Conservation (phyloP, 2,797 vertebrate species). For the Sebastes nivosus region DNA sequence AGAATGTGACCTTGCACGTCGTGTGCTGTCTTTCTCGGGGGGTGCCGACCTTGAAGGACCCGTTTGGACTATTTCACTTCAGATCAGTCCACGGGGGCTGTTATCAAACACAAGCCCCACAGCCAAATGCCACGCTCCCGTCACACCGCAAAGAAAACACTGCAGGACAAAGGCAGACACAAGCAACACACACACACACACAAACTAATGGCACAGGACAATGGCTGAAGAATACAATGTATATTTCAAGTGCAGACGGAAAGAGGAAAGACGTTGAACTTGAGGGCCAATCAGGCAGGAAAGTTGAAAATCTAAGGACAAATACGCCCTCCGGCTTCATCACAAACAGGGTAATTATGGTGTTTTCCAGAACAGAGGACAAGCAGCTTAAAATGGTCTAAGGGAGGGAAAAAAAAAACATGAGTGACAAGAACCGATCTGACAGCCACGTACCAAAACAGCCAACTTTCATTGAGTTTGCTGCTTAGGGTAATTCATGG, state of each 20-base stretch:
- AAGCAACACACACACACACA: not conserved
- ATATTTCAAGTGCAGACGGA: conserved; percentile 76
- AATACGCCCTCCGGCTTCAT: conserved; percentile 75
- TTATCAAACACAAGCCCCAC: conserved; percentile 73
- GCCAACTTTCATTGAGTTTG: conserved; percentile 75
- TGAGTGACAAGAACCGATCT: conserved; percentile 74
- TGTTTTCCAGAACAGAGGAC: conserved; percentile 77
- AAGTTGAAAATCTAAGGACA: conserved; percentile 78
- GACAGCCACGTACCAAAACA: conserved; percentile 74
- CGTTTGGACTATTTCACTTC: conserved; percentile 76
- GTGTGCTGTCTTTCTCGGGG: conserved; percentile 79
- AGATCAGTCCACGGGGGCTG: conserved; percentile 70
- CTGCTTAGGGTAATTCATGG: conserved; percentile 68
- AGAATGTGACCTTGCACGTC: conserved; percentile 87
- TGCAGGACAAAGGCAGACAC: conserved; percentile 47
- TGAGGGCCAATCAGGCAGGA: conserved; percentile 75
- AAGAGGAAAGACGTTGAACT: conserved; percentile 80
- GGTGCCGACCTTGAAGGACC: conserved; percentile 87
- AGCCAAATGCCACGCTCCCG: conserved; percentile 75
- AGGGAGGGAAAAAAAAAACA: conserved; percentile 59
- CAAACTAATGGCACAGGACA: conserved; percentile 63
- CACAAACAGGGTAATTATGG: conserved; percentile 80
- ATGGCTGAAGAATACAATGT: conserved; percentile 81
- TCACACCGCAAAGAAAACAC: conserved; percentile 69
- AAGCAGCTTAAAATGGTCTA: conserved; percentile 70